Evolutionary conservation across 2,797 vertebrate genomes (phyloP).

Genomic region (Artibeus jamaicensis): DNA sequence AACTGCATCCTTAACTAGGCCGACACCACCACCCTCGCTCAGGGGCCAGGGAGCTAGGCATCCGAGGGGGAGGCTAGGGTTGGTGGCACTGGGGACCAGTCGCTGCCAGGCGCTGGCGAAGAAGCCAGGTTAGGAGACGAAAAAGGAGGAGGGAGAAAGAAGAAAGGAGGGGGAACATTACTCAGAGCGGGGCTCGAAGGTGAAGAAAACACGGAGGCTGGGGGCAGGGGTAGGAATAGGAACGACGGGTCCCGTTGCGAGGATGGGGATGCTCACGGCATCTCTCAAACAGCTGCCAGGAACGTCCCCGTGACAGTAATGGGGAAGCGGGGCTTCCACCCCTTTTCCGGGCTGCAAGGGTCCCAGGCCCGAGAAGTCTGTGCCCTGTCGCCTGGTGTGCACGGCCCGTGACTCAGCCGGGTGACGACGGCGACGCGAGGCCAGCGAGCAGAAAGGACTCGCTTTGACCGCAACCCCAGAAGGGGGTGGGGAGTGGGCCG

Average conservation of each 20-base stretch:
- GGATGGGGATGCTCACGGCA: background rate
- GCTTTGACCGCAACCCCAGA: background rate
- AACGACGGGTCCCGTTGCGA: background rate
- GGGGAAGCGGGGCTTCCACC: background rate
- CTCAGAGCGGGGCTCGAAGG: background rate
- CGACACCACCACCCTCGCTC: fast-evolving
- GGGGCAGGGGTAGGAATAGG: background rate
- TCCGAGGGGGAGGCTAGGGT: background rate
- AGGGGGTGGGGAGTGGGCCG: background rate
- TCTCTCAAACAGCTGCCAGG: background rate
- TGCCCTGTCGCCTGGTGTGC: background rate
- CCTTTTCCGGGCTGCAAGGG: background rate
- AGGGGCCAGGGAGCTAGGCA: background rate
- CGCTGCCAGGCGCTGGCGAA: background rate
- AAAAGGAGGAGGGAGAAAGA: too few relatives aligned
- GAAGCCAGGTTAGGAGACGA: background rate
- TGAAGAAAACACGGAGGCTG: background rate
- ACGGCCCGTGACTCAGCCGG: constrained; percentile 32
- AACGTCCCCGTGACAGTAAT: background rate
- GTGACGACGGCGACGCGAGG: background rate
- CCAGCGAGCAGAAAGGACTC: background rate
- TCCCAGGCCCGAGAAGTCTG: background rate
- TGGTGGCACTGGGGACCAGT: background rate
- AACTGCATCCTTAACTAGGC: background rate
- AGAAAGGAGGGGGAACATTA: background rate